Evolutionary conservation across 2,113 vertebrate genomes (phyloP), one percentile per base, ranked within the genome.

Genomic region (Oxyruncus cristatus): DNA sequence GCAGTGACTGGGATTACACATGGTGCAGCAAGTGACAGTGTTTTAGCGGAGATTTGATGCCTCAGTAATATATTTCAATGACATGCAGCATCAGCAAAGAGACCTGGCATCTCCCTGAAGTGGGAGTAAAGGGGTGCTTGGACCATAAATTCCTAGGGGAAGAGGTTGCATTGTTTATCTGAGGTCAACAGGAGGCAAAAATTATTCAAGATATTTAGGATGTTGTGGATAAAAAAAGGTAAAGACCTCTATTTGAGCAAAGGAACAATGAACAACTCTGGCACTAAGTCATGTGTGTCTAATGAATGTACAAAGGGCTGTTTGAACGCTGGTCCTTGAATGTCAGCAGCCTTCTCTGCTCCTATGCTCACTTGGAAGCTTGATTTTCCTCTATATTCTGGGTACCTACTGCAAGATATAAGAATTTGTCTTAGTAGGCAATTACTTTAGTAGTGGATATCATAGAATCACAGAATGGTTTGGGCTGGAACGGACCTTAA

Each of bases 231-330:
- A 58, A 65, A 37, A n/a, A 78, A 85, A 11, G 4, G 11, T 13
- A 56, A 65, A 79, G 5, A 5, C 26, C 2, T 11, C 5, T 37
- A 21, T 47, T 50, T 50, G 52, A 61, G 14, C 12, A 23, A 44
- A 59, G 53, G 2, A 83, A 47, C 11, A 71, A 1, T 7, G 2
- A 83, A 47, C 11, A 74, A 1, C 14, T 46, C 20, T 73, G 67
- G 15, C 21, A 80, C 9, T 20, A 71, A 66, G 53, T 53, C 27
- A 42, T 27, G 3, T 23, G 4, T 56, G 11, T 52, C 21, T 8
- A 52, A 1, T 14, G 1, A 44, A 1, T 12, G 1, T 27, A 30
- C 37, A 65, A 88, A 75, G 5, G 13, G 3, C 4, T 35, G 8
- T 63, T 82, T 67, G 21, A 11, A 56, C 67, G 11, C 22, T 56